Percentiles rank a stretch among this genome's conserved stretches.
These are phyloP conservation scores for Coilia nasus DNA, from an alignment of 2,797 vertebrate genomes.

Conservation along the genomic window DNA sequence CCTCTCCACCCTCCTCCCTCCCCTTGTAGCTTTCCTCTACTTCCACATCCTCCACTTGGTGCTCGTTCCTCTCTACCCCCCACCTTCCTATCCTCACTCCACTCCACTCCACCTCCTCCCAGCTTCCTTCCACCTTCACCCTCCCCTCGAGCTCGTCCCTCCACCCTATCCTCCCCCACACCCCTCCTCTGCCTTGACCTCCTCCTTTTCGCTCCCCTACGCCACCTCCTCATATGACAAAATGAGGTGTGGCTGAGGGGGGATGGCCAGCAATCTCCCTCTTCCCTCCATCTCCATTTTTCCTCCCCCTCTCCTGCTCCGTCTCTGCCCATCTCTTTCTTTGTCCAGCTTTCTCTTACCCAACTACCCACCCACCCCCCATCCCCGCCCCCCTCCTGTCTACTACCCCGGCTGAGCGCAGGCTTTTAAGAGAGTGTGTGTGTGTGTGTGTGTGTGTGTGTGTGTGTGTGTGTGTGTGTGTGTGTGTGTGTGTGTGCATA, in stretches of 20 bases:
- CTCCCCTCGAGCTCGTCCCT: too few species aligned
- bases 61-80: too few species aligned
- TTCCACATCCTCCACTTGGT: too few species aligned
- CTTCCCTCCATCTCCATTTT: not conserved
- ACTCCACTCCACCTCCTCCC: too few species aligned
- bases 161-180: too few species aligned
- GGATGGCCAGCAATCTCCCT: not conserved
- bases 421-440: not conserved
- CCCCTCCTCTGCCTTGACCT: too few species aligned
- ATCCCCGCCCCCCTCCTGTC: not conserved
- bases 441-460: conserved; percentile 6
- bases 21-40: too few species aligned
- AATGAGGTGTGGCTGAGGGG: not conserved
- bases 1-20: too few species aligned
- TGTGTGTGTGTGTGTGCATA: not conserved
- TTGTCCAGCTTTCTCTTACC: not conserved
- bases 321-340: not conserved
- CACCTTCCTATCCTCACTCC: too few species aligned
- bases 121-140: too few species aligned
- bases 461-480: not conserved
- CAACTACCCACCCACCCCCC: not conserved
- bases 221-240: not conserved
- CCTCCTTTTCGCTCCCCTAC: too few species aligned
- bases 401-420: not conserved
- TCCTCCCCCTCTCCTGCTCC: not conserved